Percentiles rank a stretch among this genome's conserved stretches.
phyloP scores from a whole-genome alignment of 2,113 vertebrate genomes.

The Eulacestoma nigropectus region DNA sequence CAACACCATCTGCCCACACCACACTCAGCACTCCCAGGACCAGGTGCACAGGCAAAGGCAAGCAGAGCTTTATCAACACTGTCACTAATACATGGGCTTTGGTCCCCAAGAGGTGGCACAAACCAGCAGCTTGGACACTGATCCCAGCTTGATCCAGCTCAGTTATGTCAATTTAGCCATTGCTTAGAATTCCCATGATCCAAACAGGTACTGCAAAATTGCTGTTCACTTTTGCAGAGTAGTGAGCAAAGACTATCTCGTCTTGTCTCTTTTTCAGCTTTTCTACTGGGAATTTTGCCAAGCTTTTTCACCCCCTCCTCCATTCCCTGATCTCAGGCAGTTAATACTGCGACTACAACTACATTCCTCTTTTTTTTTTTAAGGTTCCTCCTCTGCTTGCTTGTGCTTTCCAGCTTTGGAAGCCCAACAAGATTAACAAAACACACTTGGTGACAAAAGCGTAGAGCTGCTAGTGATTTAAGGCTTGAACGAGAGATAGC shows the following conservation, averaged over 20 bases:
- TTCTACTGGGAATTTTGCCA: conserved; percentile 23
- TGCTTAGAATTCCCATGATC: neutral
- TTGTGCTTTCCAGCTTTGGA: neutral
- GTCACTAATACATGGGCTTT: neutral
- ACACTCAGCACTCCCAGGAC: neutral
- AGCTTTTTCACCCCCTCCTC: neutral
- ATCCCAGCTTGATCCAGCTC: neutral
- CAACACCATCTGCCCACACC: neutral
- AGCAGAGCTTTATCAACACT: neutral
- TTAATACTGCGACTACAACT: neutral
- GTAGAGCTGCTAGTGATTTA: neutral
- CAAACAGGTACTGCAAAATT: neutral
- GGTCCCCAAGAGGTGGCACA: neutral
- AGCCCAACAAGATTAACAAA: neutral
- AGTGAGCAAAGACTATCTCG: neutral
- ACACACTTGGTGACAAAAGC: neutral
- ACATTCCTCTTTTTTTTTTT: neutral
- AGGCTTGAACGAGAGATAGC: neutral
- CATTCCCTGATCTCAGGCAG: conserved; percentile 15
- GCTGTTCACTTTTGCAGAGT: neutral
- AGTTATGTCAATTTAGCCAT: neutral
- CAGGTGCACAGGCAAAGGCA: neutral
- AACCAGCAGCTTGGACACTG: neutral
- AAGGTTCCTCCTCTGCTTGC: neutral
- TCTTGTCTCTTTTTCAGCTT: neutral